Evolutionary conservation across 1,140 invertebrate genomes (phyloP).

Genomic region (Trachelipus rathkii): DNA sequence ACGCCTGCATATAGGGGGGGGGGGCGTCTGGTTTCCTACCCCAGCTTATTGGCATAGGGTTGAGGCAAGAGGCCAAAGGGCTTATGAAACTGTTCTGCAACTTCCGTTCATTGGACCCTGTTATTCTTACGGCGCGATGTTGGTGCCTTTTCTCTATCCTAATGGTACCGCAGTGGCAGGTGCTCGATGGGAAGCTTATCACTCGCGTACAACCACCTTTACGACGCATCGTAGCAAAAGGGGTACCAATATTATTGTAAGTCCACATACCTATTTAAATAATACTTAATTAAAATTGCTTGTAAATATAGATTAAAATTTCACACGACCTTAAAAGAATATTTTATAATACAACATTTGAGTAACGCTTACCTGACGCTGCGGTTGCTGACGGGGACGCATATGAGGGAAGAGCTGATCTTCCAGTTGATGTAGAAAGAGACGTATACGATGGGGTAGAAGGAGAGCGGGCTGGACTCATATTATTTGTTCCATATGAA

Average conservation of each 20-base stretch:
- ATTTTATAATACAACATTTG: not conserved
- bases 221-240: not conserved
- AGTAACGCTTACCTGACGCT: not conserved
- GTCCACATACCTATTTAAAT: not conserved
- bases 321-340: no score
- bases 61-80: no score
- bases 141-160: no score
- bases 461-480: conserved; percentile 44
- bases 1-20: no score
- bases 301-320: not conserved
- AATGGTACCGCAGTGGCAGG: no score
- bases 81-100: no score
- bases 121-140: no score
- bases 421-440: conserved; percentile 62
- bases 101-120: no score
- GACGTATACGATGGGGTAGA: conserved; percentile 55
- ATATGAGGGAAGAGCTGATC: conserved; percentile 53
- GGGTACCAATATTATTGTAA: not conserved
- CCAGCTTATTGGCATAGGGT: no score
- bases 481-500: conserved; percentile 30
- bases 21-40: no score
- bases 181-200: no score
- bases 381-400: conserved; percentile 23
- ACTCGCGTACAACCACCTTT: no score
- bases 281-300: not conserved